Evolutionary conservation across 2,888 invertebrate species (phyloP).

Genomic region (Anorthoa munda): DNA sequence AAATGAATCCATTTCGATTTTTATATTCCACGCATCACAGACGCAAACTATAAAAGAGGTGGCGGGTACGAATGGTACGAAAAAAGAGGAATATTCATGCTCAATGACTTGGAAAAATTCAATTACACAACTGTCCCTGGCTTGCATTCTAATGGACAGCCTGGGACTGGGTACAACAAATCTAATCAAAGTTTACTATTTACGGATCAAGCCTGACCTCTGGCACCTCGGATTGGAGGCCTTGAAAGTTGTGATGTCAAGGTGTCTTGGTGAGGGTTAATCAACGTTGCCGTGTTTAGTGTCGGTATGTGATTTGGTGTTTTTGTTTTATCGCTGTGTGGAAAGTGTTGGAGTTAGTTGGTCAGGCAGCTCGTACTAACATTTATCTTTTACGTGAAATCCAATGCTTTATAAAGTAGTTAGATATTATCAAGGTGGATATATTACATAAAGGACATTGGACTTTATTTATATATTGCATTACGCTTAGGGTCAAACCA

Average conservation of each 20-base stretch:
- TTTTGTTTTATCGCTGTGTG: constrained; percentile 21
- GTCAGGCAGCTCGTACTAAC: background rate
- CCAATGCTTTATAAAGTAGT: background rate
- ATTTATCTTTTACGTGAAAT: background rate
- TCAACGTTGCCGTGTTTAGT: constrained; percentile 18
- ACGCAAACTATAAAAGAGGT: constrained; percentile 66
- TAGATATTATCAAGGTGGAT: background rate
- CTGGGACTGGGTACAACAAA: constrained; percentile 70
- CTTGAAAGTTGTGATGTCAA: constrained; percentile 61
- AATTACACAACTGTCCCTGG: constrained; percentile 79
- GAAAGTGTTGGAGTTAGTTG: background rate
- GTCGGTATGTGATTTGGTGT: constrained; percentile 28
- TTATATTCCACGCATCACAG: constrained; percentile 69
- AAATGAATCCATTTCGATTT: constrained; percentile 66
- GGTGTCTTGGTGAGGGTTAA: constrained; percentile 33
- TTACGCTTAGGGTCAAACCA: too few relatives aligned
- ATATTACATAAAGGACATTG: background rate
- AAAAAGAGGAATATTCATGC: constrained; percentile 67
- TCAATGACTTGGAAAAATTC: constrained; percentile 82
- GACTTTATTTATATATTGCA: background rate
- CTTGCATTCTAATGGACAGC: constrained; percentile 79
- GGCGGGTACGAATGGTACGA: constrained; percentile 52
- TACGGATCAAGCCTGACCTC: constrained; percentile 57
- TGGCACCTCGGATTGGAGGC: constrained; percentile 50
- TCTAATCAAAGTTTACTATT: constrained; percentile 78